Conservation (phyloP, 1,140 invertebrate species). For the Trichogramma pretiosum region DNA sequence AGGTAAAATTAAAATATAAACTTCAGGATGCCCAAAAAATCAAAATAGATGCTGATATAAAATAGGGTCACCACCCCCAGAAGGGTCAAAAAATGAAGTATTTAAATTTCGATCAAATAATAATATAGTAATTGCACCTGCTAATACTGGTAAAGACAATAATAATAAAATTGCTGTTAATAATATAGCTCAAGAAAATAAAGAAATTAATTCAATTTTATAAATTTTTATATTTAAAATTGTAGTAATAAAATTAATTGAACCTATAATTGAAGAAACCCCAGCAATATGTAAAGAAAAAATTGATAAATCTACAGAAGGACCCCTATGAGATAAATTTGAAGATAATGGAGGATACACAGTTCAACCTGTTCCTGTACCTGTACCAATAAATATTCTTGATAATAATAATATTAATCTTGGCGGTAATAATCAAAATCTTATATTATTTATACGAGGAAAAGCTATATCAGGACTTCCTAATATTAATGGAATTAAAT, state of each 20-base stretch:
- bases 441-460: conserved; percentile 70
- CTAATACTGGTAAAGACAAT: conserved; percentile 60
- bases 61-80: conserved; percentile 46
- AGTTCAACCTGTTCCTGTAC: conserved; percentile 58
- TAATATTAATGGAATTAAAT: conserved; percentile 63
- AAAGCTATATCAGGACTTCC: conserved; percentile 66
- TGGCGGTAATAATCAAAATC: conserved; percentile 62
- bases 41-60: conserved; percentile 52
- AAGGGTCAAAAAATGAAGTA: conserved; percentile 46
- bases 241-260: conserved; percentile 59
- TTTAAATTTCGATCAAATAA: conserved; percentile 47
- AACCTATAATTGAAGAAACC: conserved; percentile 58
- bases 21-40: conserved; percentile 53
- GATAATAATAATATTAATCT: conserved; percentile 52
- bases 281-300: conserved; percentile 59
- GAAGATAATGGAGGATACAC: conserved; percentile 58
- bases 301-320: conserved; percentile 59
- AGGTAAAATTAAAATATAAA: conserved; percentile 53
- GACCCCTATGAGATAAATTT: conserved; percentile 48
- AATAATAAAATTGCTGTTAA: conserved; percentile 60
- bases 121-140: conserved; percentile 64
- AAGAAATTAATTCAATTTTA: conserved; percentile 49
- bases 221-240: conserved; percentile 47
- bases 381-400: conserved; percentile 51
- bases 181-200: conserved; percentile 58